These are phyloP conservation scores for Psilopsiagon aurifrons DNA, from an alignment of 2,113 vertebrate genomes.

Conservation along the genomic window DNA sequence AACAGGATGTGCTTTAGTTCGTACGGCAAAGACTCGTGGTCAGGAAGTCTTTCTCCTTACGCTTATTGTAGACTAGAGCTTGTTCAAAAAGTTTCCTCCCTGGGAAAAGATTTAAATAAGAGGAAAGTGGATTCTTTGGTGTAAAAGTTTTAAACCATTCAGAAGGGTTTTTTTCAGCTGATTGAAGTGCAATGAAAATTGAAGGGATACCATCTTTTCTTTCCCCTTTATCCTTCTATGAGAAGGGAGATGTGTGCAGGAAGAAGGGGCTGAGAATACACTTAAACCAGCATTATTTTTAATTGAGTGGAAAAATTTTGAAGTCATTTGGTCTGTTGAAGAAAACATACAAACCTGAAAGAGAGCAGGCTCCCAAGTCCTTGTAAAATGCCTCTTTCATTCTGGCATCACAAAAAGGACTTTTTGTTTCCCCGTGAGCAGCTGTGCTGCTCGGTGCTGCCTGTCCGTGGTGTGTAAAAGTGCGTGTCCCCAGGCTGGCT, in stretches of 20 bases:
- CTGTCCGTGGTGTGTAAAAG: accelerated
- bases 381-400: constrained; percentile 48
- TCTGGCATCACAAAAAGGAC: constrained; percentile 20
- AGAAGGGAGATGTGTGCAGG: not conserved
- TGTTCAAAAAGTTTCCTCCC: not conserved
- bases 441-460: not conserved
- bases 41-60: not conserved
- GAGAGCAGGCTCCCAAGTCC: constrained; percentile 3
- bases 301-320: constrained; percentile 23
- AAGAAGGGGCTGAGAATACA: not conserved
- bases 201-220: not conserved
- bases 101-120: not conserved
- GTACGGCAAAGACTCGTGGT: not conserved
- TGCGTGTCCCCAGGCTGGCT: accelerated
- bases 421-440: not conserved
- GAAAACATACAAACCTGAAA: not conserved
- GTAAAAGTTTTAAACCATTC: not conserved
- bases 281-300: not conserved
- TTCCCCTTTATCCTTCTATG: not conserved
- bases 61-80: not conserved
- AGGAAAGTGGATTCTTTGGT: not conserved
- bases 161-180: not conserved
- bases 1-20: not conserved
- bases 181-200: constrained; percentile 9
- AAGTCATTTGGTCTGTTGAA: not conserved